phyloP scores from a whole-genome alignment of 92 coral and sea anemone species.

The Porites lobata region DNA sequence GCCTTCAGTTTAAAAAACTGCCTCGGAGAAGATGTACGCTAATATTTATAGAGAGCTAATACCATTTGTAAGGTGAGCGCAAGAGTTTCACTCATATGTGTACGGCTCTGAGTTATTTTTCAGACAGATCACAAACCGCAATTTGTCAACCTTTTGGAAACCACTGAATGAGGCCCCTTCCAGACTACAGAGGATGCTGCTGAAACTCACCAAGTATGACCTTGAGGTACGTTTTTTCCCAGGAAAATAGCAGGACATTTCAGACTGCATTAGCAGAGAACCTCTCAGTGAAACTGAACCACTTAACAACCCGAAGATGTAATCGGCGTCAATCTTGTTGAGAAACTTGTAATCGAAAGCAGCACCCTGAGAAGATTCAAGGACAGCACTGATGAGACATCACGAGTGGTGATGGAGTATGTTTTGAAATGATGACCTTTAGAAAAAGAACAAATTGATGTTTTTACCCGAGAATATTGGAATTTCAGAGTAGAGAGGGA shows the following conservation, averaged over 20 bases:
- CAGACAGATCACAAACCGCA: constrained; percentile 55
- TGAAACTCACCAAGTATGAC: constrained; percentile 71
- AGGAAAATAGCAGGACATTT: constrained; percentile 48
- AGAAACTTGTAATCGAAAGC: constrained; percentile 34
- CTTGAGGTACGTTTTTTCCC: constrained; percentile 54
- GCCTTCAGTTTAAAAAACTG: constrained; percentile 50
- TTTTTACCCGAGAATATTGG: constrained; percentile 70
- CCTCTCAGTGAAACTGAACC: constrained; percentile 46
- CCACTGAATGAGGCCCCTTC: neutral
- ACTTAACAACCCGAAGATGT: constrained; percentile 42
- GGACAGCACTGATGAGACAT: constrained; percentile 41
- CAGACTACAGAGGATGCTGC: constrained; percentile 60
- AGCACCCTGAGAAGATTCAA: constrained; percentile 31
- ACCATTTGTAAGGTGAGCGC: constrained; percentile 2
- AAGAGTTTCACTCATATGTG: constrained; percentile 43
- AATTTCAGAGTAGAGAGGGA: constrained; percentile 64
- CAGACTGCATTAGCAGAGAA: constrained; percentile 70
- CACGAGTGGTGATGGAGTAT: constrained; percentile 62
- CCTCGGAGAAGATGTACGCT: constrained; percentile 41
- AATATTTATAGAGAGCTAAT: constrained; percentile 57
- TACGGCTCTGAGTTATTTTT: constrained; percentile 52
- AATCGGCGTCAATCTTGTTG: constrained; percentile 56
- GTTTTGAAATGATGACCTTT: constrained; percentile 59
- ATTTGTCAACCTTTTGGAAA: constrained; percentile 43
- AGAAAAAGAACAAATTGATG: constrained; percentile 51